These are phyloP conservation scores for Ctenodactylus gundi DNA, from an alignment of 2,113 vertebrate genomes.

Conservation along the genomic window DNA sequence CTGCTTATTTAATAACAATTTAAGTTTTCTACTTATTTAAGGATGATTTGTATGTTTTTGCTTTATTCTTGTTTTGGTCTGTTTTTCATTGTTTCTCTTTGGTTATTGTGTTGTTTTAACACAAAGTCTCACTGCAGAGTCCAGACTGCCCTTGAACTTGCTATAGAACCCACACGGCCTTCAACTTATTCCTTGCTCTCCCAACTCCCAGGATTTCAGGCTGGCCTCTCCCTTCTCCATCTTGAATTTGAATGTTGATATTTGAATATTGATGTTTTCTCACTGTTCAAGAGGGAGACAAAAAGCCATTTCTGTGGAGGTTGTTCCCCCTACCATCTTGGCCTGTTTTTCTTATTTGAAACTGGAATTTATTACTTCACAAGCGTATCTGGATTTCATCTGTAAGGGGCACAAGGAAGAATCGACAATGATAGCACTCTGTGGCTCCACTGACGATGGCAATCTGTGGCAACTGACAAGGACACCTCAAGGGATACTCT, in stretches of 20 bases:
- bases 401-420: not conserved
- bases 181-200: not conserved
- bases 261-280: constrained; percentile 20
- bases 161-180: too few species aligned
- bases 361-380: not conserved
- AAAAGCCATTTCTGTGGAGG: not conserved
- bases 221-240: not conserved
- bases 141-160: not conserved
- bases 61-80: too few species aligned
- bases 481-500: not conserved
- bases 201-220: not conserved
- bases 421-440: not conserved
- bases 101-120: not conserved
- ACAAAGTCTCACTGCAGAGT: not conserved
- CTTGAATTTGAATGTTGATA: not conserved
- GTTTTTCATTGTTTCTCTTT: not conserved
- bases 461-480: not conserved
- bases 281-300: not conserved
- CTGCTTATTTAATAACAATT: not conserved
- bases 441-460: not conserved
- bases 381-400: not conserved
- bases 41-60: too few species aligned
- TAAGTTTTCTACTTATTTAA: not conserved
- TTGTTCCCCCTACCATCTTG: not conserved
- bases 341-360: not conserved